Percentiles rank a stretch among this genome's conserved stretches.
Conservation (phyloP, 1,140 invertebrate genomes). For the Aphelenchoides avenae region DNA sequence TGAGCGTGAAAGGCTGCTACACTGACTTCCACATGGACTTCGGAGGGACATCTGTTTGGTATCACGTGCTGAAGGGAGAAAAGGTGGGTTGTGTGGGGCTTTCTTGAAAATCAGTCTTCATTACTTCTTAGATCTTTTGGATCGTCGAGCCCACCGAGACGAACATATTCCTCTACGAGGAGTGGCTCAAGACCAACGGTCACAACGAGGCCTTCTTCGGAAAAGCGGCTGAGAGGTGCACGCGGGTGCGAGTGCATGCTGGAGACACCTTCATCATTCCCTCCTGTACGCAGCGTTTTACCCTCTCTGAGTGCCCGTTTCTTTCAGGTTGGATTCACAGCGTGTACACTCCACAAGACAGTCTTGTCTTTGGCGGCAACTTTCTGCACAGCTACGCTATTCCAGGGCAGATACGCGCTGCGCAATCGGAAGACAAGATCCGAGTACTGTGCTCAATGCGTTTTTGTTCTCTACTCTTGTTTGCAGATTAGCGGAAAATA, state of each 20-base stretch:
- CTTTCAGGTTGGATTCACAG: slow-evolving; percentile 83
- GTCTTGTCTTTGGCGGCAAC: slow-evolving; percentile 93
- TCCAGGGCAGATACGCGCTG: slow-evolving; percentile 67
- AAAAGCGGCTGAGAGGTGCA: slow-evolving; percentile 86
- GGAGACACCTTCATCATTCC: slow-evolving; percentile 95
- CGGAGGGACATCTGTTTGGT: slow-evolving; percentile 97
- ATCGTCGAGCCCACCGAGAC: slow-evolving; percentile 37
- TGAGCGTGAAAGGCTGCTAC: slow-evolving; percentile 95
- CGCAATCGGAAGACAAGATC: slow-evolving; percentile 83
- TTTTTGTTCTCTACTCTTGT: slow-evolving; percentile 5
- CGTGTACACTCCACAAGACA: slow-evolving; percentile 90
- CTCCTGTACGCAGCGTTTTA: slow-evolving; percentile 62
- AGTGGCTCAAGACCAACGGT: slow-evolving; percentile 29
- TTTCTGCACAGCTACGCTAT: slow-evolving; percentile 79
- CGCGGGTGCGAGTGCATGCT: slow-evolving; percentile 70
- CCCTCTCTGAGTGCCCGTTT: not conserved
- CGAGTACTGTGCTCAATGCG: slow-evolving; percentile 21
- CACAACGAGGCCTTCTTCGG: slow-evolving; percentile 74
- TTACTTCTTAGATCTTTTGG: slow-evolving; percentile 34
- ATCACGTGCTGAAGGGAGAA: slow-evolving; percentile 80
- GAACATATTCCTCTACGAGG: slow-evolving; percentile 23
- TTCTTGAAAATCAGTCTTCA: slow-evolving; percentile 7
- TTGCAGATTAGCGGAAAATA: slow-evolving; percentile 27
- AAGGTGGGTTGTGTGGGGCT: slow-evolving; percentile 19
- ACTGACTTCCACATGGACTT: slow-evolving; percentile 98